Conservation (phyloP, 2,113 vertebrate genomes). For the Gasterosteus aculeatus region DNA sequence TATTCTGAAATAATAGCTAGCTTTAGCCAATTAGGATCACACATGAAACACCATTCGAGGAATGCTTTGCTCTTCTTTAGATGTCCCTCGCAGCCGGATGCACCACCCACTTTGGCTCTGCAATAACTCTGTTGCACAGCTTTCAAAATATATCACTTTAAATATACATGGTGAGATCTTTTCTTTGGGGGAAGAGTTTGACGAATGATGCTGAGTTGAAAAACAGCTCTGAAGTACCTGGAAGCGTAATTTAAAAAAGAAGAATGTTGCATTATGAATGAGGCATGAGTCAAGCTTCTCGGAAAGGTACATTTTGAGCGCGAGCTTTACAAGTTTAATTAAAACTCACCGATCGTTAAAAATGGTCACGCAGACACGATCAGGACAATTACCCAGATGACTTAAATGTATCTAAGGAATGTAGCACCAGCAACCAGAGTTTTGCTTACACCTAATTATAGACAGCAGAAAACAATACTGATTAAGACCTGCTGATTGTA, state of each 20-base stretch:
- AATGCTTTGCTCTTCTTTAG: slow-evolving; percentile 5
- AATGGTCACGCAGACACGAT: not conserved
- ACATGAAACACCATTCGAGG: not conserved
- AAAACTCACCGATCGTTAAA: not conserved
- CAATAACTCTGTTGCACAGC: slow-evolving; percentile 20
- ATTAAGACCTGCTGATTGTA: not conserved
- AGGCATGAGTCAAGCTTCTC: slow-evolving; percentile 6
- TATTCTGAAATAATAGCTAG: not conserved
- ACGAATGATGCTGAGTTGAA: slow-evolving; percentile 36
- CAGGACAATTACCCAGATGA: not conserved
- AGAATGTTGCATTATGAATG: slow-evolving; percentile 16
- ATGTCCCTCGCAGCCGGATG: not conserved
- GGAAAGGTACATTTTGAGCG: slow-evolving; percentile 4
- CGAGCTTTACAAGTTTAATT: not conserved
- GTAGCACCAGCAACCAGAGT: too few species aligned
- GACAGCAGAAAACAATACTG: not conserved
- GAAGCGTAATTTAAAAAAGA: slow-evolving; percentile 12
- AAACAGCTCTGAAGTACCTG: slow-evolving; percentile 45
- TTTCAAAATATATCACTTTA: slow-evolving; percentile 49
- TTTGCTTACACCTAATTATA: not conserved
- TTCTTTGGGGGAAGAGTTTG: slow-evolving; percentile 23
- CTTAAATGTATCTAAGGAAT: too few species aligned
- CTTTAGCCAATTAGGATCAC: too few species aligned
- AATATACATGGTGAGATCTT: slow-evolving; percentile 39
- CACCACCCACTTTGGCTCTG: slow-evolving; percentile 2